Evolutionary conservation across 1,140 invertebrate species (phyloP).

Genomic region (Drosophila trapezifrons): DNA sequence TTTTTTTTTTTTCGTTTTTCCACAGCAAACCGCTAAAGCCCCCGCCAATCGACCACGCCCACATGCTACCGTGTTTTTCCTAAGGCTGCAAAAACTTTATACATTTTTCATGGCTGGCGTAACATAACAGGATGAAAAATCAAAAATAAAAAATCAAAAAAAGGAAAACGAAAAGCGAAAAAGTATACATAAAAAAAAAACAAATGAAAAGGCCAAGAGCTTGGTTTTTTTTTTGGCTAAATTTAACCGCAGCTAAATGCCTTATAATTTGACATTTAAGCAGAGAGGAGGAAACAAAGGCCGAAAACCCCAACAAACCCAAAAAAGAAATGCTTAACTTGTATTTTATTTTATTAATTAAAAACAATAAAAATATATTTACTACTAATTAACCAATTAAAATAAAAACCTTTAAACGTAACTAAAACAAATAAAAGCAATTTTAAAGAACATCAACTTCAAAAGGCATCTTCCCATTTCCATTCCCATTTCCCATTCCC

Average conservation of each 20-base stretch:
- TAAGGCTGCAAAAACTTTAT: slow-evolving; percentile 63
- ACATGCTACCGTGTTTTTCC: slow-evolving; percentile 38
- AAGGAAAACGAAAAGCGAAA: slow-evolving; percentile 13
- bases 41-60: slow-evolving; percentile 49
- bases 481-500: not conserved
- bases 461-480: not conserved
- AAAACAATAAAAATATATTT: not conserved
- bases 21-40: slow-evolving; percentile 6
- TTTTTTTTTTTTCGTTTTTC: slow-evolving; percentile 17
- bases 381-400: not conserved
- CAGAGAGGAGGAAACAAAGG: not conserved
- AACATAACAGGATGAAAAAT: slow-evolving; percentile 31
- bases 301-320: not conserved
- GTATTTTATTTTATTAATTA: not conserved
- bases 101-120: slow-evolving; percentile 71
- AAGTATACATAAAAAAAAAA: slow-evolving; percentile 2
- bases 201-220: slow-evolving; percentile 10
- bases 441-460: not conserved
- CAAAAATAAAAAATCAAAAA: slow-evolving; percentile 9
- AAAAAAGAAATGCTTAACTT: too few relatives aligned
- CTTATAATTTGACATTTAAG: not conserved
- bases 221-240: not conserved
- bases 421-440: not conserved
- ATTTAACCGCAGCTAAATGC: slow-evolving; percentile 13
- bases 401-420: not conserved